phyloP scores from a whole-genome alignment of 2,888 invertebrate genomes.

The Quadroppia sp. region DNA sequence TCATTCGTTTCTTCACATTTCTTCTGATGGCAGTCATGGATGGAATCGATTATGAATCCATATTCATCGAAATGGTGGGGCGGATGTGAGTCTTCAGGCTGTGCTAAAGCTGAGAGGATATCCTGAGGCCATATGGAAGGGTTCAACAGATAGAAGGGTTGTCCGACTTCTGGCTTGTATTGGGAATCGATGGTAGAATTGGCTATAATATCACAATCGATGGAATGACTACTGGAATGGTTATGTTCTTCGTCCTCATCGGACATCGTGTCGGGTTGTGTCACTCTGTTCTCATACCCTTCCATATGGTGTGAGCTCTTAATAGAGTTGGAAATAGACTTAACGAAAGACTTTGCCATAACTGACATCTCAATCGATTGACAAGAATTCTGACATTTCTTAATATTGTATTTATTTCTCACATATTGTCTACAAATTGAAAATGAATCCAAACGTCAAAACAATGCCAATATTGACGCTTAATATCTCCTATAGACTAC shows the following conservation, averaged over 20 bases:
- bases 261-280: constrained; percentile 38
- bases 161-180: constrained; percentile 57
- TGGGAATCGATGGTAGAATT: background rate
- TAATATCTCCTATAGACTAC: background rate
- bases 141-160: constrained; percentile 88
- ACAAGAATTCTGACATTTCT: background rate
- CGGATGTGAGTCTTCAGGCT: constrained; percentile 71
- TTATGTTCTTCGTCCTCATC: constrained; percentile 37
- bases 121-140: constrained; percentile 97
- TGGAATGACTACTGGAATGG: background rate
- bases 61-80: constrained; percentile 90
- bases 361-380: background rate
- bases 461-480: background rate
- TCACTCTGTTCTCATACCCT: constrained; percentile 36
- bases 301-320: constrained; percentile 1
- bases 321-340: constrained; percentile 30
- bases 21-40: background rate
- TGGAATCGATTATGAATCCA: constrained; percentile 81
- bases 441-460: background rate
- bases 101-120: constrained; percentile 68
- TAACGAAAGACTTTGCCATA: constrained; percentile 39
- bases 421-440: constrained; percentile 2
- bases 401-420: background rate
- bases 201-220: background rate
- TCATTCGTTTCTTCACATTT: background rate